Evolutionary conservation across 2,888 invertebrate species (phyloP).

Genomic region (Strigamia crassipes): DNA sequence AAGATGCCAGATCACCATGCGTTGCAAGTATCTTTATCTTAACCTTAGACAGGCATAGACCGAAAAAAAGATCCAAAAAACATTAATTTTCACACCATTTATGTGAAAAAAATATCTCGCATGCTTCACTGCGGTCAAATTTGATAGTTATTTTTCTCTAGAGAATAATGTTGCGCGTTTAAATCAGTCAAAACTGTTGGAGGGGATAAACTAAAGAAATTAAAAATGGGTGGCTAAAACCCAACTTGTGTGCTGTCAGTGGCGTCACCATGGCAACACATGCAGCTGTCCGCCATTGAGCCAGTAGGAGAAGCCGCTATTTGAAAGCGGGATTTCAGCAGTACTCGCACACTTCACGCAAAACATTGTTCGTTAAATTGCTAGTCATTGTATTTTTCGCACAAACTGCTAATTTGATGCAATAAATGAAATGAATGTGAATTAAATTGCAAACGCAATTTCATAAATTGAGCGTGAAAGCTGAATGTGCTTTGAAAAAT

Average conservation of each 20-base stretch:
- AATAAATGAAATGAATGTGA: neutral
- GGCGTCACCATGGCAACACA: conserved; percentile 39
- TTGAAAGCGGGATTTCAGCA: conserved; percentile 28
- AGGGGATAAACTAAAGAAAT: neutral
- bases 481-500: neutral
- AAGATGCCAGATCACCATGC: neutral
- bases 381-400: neutral
- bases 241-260: conserved; percentile 33
- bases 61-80: neutral
- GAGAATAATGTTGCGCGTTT: neutral
- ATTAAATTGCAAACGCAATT: neutral
- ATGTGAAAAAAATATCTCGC: neutral
- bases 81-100: neutral
- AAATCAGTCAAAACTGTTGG: neutral
- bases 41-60: neutral
- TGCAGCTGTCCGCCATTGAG: conserved; percentile 42
- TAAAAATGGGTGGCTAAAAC: conserved; percentile 7
- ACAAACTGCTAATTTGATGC: neutral
- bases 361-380: neutral
- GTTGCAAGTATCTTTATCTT: neutral
- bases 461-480: neutral
- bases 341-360: neutral
- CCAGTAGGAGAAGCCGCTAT: conserved; percentile 38
- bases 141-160: too few relatives aligned
- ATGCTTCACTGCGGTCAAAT: neutral